Percentiles rank a stretch among this genome's conserved stretches.
Evolutionary conservation across 2,113 vertebrate species (phyloP).

Genomic region (Rhegmatorhina hoffmannsi): DNA sequence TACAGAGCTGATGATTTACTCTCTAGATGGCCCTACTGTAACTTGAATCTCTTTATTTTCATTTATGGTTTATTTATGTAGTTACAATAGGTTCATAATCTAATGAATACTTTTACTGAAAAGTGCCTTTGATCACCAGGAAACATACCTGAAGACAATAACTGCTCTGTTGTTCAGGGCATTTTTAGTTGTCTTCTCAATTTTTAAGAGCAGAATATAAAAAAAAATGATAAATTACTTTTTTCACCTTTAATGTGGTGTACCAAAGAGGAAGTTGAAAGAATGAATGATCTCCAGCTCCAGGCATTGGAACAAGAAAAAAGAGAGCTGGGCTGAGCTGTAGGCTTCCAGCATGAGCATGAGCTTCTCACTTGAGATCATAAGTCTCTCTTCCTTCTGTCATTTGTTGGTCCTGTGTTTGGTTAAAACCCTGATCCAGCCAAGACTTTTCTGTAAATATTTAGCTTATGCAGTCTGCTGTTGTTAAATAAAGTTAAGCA

Average conservation of each 20-base stretch:
- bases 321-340: background rate
- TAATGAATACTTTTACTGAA: background rate
- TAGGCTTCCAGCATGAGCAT: background rate
- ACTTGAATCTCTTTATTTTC: background rate
- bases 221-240: background rate
- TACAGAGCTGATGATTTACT: background rate
- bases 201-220: background rate
- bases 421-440: constrained; percentile 21
- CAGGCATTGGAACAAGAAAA: background rate
- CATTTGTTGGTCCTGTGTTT: constrained; percentile 7
- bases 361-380: background rate
- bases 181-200: background rate
- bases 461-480: constrained; percentile 29
- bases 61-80: background rate
- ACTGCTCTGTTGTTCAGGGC: background rate
- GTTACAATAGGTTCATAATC: background rate
- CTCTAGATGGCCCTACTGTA: background rate
- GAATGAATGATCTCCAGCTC: background rate
- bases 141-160: background rate
- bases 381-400: background rate
- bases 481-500: constrained; percentile 42
- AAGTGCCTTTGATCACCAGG: background rate
- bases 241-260: constrained; percentile 18
- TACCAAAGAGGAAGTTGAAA: background rate
- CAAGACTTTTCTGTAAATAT: constrained; percentile 40